These are phyloP conservation scores for Dendrolimus houi DNA, from an alignment of 2,888 invertebrate species.

Conservation along the genomic window DNA sequence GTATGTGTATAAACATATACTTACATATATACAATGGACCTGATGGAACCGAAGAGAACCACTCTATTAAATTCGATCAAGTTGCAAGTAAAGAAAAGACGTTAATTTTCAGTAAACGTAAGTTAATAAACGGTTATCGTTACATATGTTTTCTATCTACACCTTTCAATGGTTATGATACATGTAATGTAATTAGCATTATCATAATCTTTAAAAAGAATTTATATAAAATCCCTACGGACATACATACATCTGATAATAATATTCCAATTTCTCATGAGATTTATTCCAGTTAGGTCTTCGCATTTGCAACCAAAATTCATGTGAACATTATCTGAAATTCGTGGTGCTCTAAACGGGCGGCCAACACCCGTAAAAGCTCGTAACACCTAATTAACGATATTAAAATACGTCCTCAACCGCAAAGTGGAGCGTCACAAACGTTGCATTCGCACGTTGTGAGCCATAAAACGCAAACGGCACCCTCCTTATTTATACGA, in stretches of 20 bases:
- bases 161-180: too few species aligned
- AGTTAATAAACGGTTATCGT: too few species aligned
- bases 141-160: too few species aligned
- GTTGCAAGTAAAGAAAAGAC: too few species aligned
- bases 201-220: too few species aligned
- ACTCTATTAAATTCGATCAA: too few species aligned
- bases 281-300: constrained; percentile 2
- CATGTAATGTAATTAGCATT: too few species aligned
- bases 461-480: constrained; percentile 74
- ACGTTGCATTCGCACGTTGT: constrained; percentile 69
- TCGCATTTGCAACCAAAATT: constrained; percentile 15
- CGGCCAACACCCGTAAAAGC: constrained; percentile 35
- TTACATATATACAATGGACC: too few species aligned
- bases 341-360: constrained; percentile 27
- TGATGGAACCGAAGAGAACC: too few species aligned
- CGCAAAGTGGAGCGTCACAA: constrained; percentile 60
- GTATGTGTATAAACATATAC: too few species aligned
- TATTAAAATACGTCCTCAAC: constrained; percentile 69
- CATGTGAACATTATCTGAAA: constrained; percentile 31
- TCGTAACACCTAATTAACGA: constrained; percentile 73
- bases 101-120: too few species aligned
- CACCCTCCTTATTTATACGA: constrained; percentile 74
- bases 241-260: not conserved
- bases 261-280: constrained; percentile 4
- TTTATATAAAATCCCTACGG: too few species aligned